Conservation (phyloP, 2,888 invertebrate species). For the Drosophila meridiana region DNA sequence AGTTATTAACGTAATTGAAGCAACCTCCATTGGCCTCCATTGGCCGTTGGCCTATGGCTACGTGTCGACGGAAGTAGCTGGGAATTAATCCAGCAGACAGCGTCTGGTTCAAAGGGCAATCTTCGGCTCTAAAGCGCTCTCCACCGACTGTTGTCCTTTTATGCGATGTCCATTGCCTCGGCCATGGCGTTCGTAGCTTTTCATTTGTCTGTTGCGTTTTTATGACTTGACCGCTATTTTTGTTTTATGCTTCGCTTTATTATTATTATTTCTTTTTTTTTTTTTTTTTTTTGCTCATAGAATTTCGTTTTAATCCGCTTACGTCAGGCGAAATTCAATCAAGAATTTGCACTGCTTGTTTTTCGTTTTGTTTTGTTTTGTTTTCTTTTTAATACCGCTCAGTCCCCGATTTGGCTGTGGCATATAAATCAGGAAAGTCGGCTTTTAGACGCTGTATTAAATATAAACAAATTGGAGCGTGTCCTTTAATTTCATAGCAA, state of each 20-base stretch:
- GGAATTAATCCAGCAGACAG: conserved; percentile 28
- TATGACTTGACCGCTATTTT: conserved; percentile 66
- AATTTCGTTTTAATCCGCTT: conserved; percentile 73
- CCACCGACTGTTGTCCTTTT: conserved; percentile 12
- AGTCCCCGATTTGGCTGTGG: neutral
- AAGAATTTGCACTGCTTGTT: conserved; percentile 62
- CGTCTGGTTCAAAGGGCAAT: conserved; percentile 26
- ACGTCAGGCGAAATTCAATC: conserved; percentile 75
- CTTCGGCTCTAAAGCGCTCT: conserved; percentile 13
- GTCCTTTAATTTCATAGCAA: conserved; percentile 44
- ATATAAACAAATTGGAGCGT: conserved; percentile 44
- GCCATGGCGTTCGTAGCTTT: conserved; percentile 7
- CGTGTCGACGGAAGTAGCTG: conserved; percentile 47
- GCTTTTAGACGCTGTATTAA: conserved; percentile 49
- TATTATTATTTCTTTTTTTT: conserved; percentile 38
- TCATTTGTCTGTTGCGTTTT: conserved; percentile 56
- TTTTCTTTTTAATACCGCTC: neutral
- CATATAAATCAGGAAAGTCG: conserved; percentile 54
- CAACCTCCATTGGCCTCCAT: conserved; percentile 2
- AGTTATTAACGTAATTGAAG: conserved; percentile 41
- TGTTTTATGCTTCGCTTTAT: conserved; percentile 61
- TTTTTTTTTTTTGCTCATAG: conserved; percentile 46
- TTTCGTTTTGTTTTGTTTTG: neutral
- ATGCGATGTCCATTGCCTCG: conserved; percentile 15
- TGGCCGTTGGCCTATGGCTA: conserved; percentile 16